Evolutionary conservation across 2,797 vertebrate genomes (phyloP), one percentile per base, ranked within the genome.

Genomic region (Pyrrhura leucotis): DNA sequence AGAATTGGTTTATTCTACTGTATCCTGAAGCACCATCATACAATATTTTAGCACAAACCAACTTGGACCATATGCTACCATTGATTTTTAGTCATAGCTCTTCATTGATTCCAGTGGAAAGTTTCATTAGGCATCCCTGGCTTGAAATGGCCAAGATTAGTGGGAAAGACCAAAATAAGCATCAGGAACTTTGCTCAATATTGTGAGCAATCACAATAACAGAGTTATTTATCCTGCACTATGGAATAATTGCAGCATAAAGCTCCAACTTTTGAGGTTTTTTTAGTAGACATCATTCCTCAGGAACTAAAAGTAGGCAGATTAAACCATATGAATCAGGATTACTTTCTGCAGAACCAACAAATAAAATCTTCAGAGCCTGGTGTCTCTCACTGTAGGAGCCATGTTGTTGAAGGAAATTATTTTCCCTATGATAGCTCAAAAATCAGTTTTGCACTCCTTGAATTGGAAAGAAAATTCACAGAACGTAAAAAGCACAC

Each of bases 341-440:
- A 91, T 80, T 78, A 58, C 17, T 88, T 92, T 91, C 61, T 66
- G 35, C 59, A 89, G 69, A 93, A 93, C 9, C 28, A 48, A 72
- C 75, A 91, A 42, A 58, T 39, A 67, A 85, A 82, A 51, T 56
- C 31, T 81, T 89, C 35, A 75, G 35, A 76, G 26, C 35, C 35
- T 80, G 20, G 39, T 77, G 69, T 74, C 93, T 91, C 68, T 96
- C 85, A 51, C 53, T 51, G 62, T 80, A 80, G 79, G 79, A 92
- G 62, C 79, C 85, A 94, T 84, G 91, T 96, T 92, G 89, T 91
- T 80, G 73, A 96, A 12, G 71, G 79, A 92, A 95, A 86, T 84
- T 76, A 67, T 93, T 88, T 89, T 93, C 68, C 33, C 20, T 66
- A 31, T 51, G 10, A 40, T 73, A 73, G 47, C 45, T 86, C 89